Conservation (phyloP, 2,113 vertebrate genomes). For the Plotosus lineatus region DNA sequence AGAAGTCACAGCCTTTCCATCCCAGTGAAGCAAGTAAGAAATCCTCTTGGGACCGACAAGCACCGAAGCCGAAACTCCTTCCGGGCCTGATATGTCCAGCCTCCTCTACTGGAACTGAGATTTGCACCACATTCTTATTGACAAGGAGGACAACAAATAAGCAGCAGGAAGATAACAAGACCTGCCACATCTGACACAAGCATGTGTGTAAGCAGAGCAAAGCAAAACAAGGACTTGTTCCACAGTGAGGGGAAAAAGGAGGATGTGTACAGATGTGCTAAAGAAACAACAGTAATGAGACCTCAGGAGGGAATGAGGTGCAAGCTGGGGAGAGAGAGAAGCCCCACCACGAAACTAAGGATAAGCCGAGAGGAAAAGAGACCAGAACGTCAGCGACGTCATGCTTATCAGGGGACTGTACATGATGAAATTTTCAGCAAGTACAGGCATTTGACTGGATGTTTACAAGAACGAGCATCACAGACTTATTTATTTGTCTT, state of each 20-base stretch:
- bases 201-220: neutral
- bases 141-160: neutral
- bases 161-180: neutral
- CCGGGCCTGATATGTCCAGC: neutral
- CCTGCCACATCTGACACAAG: neutral
- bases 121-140: neutral
- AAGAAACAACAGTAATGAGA: constrained; percentile 41
- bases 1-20: neutral
- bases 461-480: too few relatives aligned
- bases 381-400: too few relatives aligned
- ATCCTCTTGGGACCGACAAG: neutral
- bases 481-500: too few relatives aligned
- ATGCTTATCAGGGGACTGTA: too few relatives aligned
- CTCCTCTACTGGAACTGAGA: neutral
- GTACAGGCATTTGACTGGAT: too few relatives aligned
- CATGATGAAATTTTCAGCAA: too few relatives aligned
- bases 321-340: constrained; percentile 22
- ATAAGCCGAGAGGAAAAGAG: neutral
- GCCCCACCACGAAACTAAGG: neutral
- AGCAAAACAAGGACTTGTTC: neutral
- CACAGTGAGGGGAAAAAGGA: constrained; percentile 25
- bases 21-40: too few relatives aligned
- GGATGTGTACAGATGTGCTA: constrained; percentile 20
- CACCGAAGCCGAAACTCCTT: too few relatives aligned
- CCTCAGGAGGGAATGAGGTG: constrained; percentile 39